Evolutionary conservation across 2,797 vertebrate genomes (phyloP).

Genomic region (Nothura maculosa): DNA sequence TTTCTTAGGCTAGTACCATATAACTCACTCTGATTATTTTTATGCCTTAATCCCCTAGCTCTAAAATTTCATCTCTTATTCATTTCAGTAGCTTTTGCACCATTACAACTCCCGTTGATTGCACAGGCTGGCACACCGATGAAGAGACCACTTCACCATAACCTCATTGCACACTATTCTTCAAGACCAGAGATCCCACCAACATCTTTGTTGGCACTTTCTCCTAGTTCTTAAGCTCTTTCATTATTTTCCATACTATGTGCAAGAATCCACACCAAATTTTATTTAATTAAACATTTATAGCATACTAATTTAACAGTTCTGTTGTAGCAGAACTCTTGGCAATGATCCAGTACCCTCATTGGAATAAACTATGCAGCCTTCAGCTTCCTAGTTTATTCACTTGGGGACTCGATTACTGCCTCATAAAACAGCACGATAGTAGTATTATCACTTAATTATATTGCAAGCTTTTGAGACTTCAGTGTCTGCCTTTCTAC

Average conservation of each 20-base stretch:
- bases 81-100: background rate
- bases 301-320: background rate
- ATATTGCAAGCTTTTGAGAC: constrained; percentile 7
- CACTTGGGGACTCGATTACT: background rate
- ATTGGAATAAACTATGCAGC: background rate
- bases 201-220: fast-evolving
- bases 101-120: background rate
- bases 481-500: background rate
- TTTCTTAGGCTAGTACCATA: background rate
- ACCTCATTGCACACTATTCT: fast-evolving
- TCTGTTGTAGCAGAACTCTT: background rate
- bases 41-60: background rate
- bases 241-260: fast-evolving
- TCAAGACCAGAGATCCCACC: fast-evolving
- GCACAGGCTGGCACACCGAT: fast-evolving
- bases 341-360: background rate
- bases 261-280: background rate
- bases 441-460: constrained; percentile 48
- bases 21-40: background rate
- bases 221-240: background rate
- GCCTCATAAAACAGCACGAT: constrained; percentile 28
- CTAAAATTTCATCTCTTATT: background rate
- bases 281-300: constrained; percentile 26
- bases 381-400: background rate
- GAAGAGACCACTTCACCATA: background rate